Evolutionary conservation across 2,888 invertebrate genomes (phyloP), one percentile per base, ranked within the genome.

Genomic region (Electrophaes corylata): DNA sequence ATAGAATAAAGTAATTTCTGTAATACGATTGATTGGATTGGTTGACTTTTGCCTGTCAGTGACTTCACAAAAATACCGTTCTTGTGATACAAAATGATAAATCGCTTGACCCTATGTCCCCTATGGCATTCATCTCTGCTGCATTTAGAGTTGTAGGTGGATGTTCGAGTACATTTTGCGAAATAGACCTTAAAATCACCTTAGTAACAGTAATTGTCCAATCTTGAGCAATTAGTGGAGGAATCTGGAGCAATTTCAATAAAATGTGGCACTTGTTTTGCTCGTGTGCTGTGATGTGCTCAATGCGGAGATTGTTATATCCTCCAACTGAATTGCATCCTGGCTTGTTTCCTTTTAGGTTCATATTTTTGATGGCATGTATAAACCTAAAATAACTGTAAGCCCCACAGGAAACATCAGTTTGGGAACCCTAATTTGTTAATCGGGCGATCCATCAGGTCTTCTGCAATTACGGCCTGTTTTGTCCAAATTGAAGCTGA

Each of bases 381-480:
- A 14, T n/a, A 16, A 8, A 10, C 16, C 37, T 8, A 37, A 37
- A 37, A 43, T 31, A 31, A 26, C 16, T 39, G 16, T 35, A 23
- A 41, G 33, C 57, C 50, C 54, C 54, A 60, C 66, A 59, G 70
- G 66, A 71, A 60, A 67, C 66, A 60, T 61, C 60, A 57, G 45
- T 62, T 64, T 67, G 57, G 57, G 52, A 53, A 58, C 65, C 64
- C 61, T 65, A 56, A 66, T 66, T 72, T 67, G 69, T 60, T 64
- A 70, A 78, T 73, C 71, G 65, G 66, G 68, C 64, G 63, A 65
- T 58, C 60, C 69, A 72, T 71, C 73, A 76, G 72, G 74, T 77
- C 68, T 70, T 65, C 54, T 62, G 62, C 67, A 68, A 76, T 72
- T 72, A 70, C 67, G 65, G 66, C 70, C 70, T 14, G 70, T 77